Conservation (phyloP, 2,888 invertebrate species). For the Coremacera marginata region DNA sequence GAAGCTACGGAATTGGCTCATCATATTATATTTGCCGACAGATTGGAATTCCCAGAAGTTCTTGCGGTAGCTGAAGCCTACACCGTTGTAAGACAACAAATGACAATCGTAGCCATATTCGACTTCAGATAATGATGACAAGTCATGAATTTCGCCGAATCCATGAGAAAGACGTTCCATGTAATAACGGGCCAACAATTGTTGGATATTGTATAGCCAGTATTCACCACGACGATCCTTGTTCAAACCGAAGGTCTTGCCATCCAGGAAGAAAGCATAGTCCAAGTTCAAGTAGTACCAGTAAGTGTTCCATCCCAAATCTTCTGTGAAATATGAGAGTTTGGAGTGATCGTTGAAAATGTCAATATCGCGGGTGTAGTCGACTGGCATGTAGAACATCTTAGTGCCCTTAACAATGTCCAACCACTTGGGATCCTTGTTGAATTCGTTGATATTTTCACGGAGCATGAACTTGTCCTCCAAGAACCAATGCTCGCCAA, state of each 20-base stretch:
- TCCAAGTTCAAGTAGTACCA: slow-evolving; percentile 76
- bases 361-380: slow-evolving; percentile 73
- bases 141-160: slow-evolving; percentile 73
- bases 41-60: slow-evolving; percentile 64
- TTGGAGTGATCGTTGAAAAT: slow-evolving; percentile 73
- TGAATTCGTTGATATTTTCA: slow-evolving; percentile 53
- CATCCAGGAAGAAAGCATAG: slow-evolving; percentile 76
- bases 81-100: slow-evolving; percentile 74
- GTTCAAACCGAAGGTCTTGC: slow-evolving; percentile 69
- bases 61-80: slow-evolving; percentile 73
- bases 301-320: slow-evolving; percentile 77
- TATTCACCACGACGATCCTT: slow-evolving; percentile 76
- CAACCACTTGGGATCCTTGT: slow-evolving; percentile 55
- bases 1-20: slow-evolving; percentile 57
- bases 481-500: slow-evolving; percentile 56
- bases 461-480: slow-evolving; percentile 60
- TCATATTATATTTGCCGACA: slow-evolving; percentile 58
- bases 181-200: slow-evolving; percentile 78
- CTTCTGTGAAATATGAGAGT: slow-evolving; percentile 78
- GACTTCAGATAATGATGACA: slow-evolving; percentile 71
- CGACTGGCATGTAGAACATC: slow-evolving; percentile 70
- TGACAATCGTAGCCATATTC: slow-evolving; percentile 74
- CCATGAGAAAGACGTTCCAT: slow-evolving; percentile 78
- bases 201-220: slow-evolving; percentile 77
- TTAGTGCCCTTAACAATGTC: slow-evolving; percentile 52